Conservation (phyloP, 1,140 invertebrate genomes). For the Cotesia chilonis region DNA sequence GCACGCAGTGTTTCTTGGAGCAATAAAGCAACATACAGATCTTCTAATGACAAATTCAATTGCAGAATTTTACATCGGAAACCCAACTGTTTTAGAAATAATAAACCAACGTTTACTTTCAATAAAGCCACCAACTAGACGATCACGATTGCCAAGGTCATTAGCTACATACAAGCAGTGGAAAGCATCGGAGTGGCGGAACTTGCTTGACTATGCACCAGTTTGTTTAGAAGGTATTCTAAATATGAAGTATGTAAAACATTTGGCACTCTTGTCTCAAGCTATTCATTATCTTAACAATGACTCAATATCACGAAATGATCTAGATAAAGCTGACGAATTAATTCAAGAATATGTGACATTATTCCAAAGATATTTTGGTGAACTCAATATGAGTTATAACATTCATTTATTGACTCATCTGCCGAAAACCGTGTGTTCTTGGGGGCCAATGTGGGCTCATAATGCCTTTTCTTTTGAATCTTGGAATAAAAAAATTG, state of each 20-base stretch:
- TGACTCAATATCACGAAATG: constrained; percentile 25
- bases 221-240: constrained; percentile 31
- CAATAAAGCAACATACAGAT: constrained; percentile 17
- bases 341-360: constrained; percentile 30
- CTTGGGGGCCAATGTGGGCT: constrained; percentile 32
- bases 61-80: constrained; percentile 6
- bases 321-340: constrained; percentile 28
- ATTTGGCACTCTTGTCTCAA: constrained; percentile 25
- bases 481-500: constrained; percentile 35
- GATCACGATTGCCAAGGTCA: background rate
- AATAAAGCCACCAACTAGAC: constrained; percentile 24
- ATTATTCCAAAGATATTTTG: constrained; percentile 30
- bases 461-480: constrained; percentile 35
- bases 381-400: constrained; percentile 24
- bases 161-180: constrained; percentile 23
- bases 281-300: constrained; percentile 34
- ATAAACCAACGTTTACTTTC: background rate
- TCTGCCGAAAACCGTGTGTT: constrained; percentile 22
- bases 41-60: background rate
- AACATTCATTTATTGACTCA: constrained; percentile 40
- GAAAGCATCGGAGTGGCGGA: constrained; percentile 40
- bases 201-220: constrained; percentile 36
- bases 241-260: constrained; percentile 31
- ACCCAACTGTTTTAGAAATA: background rate
- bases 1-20: constrained; percentile 16